Evolutionary conservation across 2,888 invertebrate genomes (phyloP), one percentile per base, ranked within the genome.

Genomic region (Odontocolon sp.): DNA sequence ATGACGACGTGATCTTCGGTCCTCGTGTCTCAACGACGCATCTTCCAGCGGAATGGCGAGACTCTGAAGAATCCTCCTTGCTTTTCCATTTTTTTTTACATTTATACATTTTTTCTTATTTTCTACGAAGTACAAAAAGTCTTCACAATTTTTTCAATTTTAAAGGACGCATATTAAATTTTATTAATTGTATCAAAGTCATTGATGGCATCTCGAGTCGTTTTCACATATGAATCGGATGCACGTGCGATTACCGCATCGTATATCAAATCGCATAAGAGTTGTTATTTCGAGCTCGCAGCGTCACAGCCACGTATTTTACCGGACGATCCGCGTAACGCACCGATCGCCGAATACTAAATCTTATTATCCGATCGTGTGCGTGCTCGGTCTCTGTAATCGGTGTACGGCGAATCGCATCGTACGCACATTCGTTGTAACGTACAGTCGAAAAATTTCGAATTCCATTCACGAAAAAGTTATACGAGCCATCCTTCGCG

Each of bases 201-300:
- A n/a, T 31, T 33, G 36, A 23, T 33, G 45, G 56, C 40, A 33
- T 56, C 54, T 64, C 31, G 45, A 21, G 33, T 47, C 45, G 68
- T 68, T 11, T 63, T 72, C 68, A 47, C 64, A 63, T 72, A 64
- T 57, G 33, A 64, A 72, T 77, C 56, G 47, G 68, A 72, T 77
- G 72, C 77, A 72, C 72, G 72, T 72, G 72, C 63, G 68, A 77
- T 77, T 77, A 77, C 77, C 72, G 77, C 77, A 72, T 57, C 68
- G 72, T 38, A 8, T 11, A 2, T 23, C 9, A 9, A 38, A 67
- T 61, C 67, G 54, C 36, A 57, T 47, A 68, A 56, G 40, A 63
- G 56, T 68, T 47, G 63, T 72, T 77, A 64, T 77, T 77, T 77
- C 38, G 59, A 56, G 64, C 68, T 68, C 61, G 54, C 63, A 45